These are phyloP conservation scores for Operophtera brumata DNA, from an alignment of 2,888 invertebrate genomes.

Conservation along the genomic window DNA sequence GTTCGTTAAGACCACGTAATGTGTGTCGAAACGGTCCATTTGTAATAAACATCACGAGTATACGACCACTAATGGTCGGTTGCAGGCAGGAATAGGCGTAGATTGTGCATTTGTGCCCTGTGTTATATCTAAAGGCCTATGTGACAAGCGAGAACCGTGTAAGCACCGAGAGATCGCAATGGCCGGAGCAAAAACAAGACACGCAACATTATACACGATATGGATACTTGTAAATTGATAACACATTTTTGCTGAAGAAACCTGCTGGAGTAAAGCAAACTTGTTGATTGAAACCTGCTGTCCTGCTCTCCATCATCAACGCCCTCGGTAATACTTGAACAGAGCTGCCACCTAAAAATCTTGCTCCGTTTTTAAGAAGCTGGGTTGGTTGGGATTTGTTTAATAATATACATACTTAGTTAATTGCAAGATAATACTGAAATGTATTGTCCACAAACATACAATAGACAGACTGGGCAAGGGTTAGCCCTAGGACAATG, in stretches of 20 bases:
- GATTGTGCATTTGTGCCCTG: constrained; percentile 9
- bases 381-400: too few relatives aligned
- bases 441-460: too few relatives aligned
- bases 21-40: constrained; percentile 47
- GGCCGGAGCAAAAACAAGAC: constrained; percentile 32
- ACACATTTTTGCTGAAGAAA: constrained; percentile 20
- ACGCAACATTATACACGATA: constrained; percentile 24
- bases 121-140: constrained; percentile 19
- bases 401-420: too few relatives aligned
- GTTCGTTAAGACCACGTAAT: constrained; percentile 43
- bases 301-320: not conserved
- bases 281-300: constrained; percentile 1
- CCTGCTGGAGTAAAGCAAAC: constrained; percentile 13
- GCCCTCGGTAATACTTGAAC: not conserved
- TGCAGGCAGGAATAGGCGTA: constrained; percentile 29
- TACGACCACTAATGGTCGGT: constrained; percentile 42
- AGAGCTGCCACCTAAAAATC: not conserved
- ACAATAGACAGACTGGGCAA: too few relatives aligned
- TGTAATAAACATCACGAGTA: constrained; percentile 43
- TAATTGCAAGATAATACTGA: too few relatives aligned
- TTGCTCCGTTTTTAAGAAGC: too few relatives aligned
- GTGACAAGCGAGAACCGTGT: constrained; percentile 30
- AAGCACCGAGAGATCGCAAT: constrained; percentile 33
- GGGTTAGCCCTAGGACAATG: too few relatives aligned
- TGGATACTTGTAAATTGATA: constrained; percentile 32